Evolutionary conservation across 2,113 vertebrate species (phyloP).

Genomic region (Dissostichus mawsoni): DNA sequence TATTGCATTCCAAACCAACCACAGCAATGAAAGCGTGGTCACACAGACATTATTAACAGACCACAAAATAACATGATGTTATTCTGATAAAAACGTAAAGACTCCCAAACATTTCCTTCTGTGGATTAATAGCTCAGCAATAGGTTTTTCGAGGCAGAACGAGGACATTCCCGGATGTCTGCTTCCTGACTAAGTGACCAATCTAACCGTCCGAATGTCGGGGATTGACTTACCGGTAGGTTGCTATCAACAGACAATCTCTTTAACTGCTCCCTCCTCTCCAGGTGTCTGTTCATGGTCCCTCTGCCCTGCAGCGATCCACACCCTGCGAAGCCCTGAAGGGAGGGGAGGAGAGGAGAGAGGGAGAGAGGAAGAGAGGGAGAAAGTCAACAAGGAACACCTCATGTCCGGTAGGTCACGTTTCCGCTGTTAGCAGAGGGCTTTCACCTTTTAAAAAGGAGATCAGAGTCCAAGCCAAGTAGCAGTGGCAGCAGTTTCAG

Average conservation of each 20-base stretch:
- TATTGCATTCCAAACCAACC: constrained; percentile 26
- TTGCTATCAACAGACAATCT: constrained; percentile 88
- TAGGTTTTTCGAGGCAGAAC: background rate
- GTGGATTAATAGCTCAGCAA: background rate
- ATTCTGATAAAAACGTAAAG: background rate
- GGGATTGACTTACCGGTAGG: constrained; percentile 85
- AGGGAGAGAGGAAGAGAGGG: constrained; percentile 15
- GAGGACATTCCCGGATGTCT: background rate
- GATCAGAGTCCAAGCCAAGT: constrained; percentile 57
- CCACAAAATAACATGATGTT: background rate
- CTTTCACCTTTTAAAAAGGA: constrained; percentile 49
- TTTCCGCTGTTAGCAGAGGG: constrained; percentile 19
- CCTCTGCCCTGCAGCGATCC: constrained; percentile 70
- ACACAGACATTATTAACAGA: background rate
- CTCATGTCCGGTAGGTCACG: constrained; percentile 36
- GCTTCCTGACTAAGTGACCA: constrained; percentile 21
- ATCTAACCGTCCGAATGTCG: background rate
- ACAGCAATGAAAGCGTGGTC: background rate
- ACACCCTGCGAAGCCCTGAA: constrained; percentile 71
- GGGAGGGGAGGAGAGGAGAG: constrained; percentile 39
- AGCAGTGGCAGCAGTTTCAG: background rate
- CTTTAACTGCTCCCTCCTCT: constrained; percentile 87
- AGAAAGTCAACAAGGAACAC: constrained; percentile 60
- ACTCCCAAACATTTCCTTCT: background rate
- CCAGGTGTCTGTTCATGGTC: constrained; percentile 83